Percentiles rank a stretch among this genome's conserved stretches.
These are phyloP conservation scores for Pristionchus exspectatus DNA, from an alignment of 2,888 invertebrate species.

Conservation along the genomic window DNA sequence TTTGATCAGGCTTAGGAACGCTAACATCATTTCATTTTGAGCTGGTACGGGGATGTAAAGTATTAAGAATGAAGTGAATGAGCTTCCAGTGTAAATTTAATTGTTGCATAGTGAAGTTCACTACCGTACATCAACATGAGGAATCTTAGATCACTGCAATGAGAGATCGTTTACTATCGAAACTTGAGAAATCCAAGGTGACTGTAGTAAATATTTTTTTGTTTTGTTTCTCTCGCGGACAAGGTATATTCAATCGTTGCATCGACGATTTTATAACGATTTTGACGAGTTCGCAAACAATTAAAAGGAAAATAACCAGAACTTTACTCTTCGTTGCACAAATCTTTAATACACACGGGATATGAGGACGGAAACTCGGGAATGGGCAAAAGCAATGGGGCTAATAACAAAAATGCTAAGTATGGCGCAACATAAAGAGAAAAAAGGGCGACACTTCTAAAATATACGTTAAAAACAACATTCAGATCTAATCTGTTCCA, in stretches of 20 bases:
- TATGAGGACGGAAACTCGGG: conserved; percentile 28
- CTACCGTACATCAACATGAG: too few relatives aligned
- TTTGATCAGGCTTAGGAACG: too few relatives aligned
- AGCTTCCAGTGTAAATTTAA: too few relatives aligned
- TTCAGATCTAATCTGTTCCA: not conserved
- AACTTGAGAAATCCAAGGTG: too few relatives aligned
- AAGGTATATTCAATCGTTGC: not conserved
- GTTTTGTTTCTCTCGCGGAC: too few relatives aligned
- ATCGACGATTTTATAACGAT: not conserved
- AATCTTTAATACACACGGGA: conserved; percentile 34
- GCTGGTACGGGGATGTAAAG: too few relatives aligned
- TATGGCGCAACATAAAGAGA: not conserved
- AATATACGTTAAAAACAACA: not conserved
- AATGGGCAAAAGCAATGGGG: conserved; percentile 12
- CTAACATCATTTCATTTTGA: too few relatives aligned
- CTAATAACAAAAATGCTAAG: conserved; percentile 11
- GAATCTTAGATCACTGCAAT: too few relatives aligned
- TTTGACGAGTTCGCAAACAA: not conserved
- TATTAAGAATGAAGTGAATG: too few relatives aligned
- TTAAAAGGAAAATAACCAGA: not conserved
- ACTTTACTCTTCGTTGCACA: conserved; percentile 27
- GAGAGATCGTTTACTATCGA: too few relatives aligned
- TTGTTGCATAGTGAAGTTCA: too few relatives aligned
- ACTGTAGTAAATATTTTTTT: too few relatives aligned
- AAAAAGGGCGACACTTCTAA: not conserved